Conservation (phyloP, 2,888 invertebrate species). For the Euclidia mi region DNA sequence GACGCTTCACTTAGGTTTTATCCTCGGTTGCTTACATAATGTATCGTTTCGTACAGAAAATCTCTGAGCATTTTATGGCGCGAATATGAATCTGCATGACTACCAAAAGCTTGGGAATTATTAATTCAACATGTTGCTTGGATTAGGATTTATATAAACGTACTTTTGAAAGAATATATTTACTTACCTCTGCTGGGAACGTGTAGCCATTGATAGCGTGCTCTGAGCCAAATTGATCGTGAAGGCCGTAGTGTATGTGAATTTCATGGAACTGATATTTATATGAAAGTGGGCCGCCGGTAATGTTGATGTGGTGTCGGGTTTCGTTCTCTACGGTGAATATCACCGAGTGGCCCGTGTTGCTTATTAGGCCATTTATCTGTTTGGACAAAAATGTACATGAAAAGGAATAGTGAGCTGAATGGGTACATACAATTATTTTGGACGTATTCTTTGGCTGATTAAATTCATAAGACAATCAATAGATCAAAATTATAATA, state of each 20-base stretch:
- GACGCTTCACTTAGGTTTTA: conserved; percentile 57
- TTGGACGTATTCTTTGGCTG: too few relatives aligned
- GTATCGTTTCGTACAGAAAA: conserved; percentile 41
- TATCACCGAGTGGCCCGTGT: conserved; percentile 98
- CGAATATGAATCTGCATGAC: conserved; percentile 41
- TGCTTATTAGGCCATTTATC: conserved; percentile 97
- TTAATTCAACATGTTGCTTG: conserved; percentile 23
- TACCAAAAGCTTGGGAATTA: conserved; percentile 33
- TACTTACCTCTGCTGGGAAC: conserved; percentile 98
- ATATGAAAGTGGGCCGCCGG: conserved; percentile 98
- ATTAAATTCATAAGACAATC: too few relatives aligned
- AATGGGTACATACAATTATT: too few relatives aligned
- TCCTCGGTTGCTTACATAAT: conserved; percentile 53
- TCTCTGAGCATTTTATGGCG: conserved; percentile 41
- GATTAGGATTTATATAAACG: conserved; percentile 36
- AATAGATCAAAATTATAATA: too few relatives aligned
- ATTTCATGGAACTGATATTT: conserved; percentile 98
- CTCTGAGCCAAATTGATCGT: conserved; percentile 98
- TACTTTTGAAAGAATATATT: conserved; percentile 31
- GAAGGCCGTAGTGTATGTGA: conserved; percentile 97
- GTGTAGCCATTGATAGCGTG: conserved; percentile 98
- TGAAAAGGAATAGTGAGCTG: too few relatives aligned
- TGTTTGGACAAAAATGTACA: conserved; percentile 72
- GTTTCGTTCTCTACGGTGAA: conserved; percentile 97
- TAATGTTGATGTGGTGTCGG: conserved; percentile 96